Percentiles rank a stretch among this genome's conserved stretches.
These are phyloP conservation scores for Semotilus atromaculatus DNA, from an alignment of 2,797 vertebrate species.

Conservation along the genomic window DNA sequence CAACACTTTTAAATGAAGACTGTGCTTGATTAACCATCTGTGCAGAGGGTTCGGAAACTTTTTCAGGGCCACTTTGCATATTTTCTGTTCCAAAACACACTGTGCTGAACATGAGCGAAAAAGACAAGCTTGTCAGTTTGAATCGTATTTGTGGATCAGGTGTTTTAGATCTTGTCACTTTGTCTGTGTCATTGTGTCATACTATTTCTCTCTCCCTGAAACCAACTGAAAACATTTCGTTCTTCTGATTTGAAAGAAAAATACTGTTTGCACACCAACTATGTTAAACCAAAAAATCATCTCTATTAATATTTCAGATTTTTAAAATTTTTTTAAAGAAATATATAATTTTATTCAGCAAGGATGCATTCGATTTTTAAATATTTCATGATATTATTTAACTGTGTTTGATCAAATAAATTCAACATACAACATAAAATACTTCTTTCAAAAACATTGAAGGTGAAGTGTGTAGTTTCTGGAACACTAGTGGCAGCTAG, in stretches of 20 bases:
- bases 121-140: constrained; percentile 21
- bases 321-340: neutral
- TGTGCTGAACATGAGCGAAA: neutral
- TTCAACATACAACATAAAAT: too few species aligned
- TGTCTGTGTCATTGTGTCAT: neutral
- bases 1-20: neutral
- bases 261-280: neutral
- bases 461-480: too few species aligned
- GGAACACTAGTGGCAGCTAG: too few species aligned
- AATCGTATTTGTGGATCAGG: constrained; percentile 6
- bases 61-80: neutral
- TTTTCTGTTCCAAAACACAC: neutral
- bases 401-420: too few species aligned
- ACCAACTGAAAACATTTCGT: neutral
- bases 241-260: neutral
- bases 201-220: neutral
- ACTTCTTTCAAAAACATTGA: too few species aligned
- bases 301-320: neutral
- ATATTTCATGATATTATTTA: too few species aligned
- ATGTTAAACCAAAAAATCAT: neutral
- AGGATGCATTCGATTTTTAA: neutral
- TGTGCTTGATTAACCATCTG: constrained; percentile 26
- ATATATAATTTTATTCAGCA: neutral
- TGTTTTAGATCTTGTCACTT: constrained; percentile 30
- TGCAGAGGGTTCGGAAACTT: neutral